phyloP scores from a whole-genome alignment of 2,797 vertebrate genomes.

The Salmo trutta region DNA sequence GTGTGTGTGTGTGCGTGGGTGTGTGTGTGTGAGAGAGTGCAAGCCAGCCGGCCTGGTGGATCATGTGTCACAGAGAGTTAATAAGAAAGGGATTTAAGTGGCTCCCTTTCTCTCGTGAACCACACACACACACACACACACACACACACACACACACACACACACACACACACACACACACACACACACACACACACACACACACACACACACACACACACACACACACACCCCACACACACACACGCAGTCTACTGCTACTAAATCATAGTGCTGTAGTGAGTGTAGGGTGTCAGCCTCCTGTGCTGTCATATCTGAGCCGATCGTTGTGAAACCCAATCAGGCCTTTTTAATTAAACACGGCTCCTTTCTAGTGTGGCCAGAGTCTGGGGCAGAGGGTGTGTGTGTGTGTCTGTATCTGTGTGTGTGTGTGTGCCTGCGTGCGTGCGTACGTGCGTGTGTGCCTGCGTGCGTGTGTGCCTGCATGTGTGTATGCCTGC shows the following conservation, averaged over 20 bases:
- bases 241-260: background rate
- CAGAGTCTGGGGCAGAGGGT: constrained; percentile 9
- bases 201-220: background rate
- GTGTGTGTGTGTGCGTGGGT: background rate
- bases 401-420: background rate
- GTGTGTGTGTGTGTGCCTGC: no score
- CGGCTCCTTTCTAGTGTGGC: constrained; percentile 56
- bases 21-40: background rate
- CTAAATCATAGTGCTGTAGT: background rate
- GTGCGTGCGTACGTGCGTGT: no score
- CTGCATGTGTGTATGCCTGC: no score
- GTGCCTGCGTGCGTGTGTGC: no score
- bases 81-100: constrained; percentile 74
- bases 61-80: constrained; percentile 65
- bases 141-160: no score
- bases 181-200: no score
- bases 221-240: background rate
- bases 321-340: constrained; percentile 11
- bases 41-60: constrained; percentile 33
- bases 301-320: constrained; percentile 16
- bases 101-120: constrained; percentile 42
- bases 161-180: no score
- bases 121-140: background rate
- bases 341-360: constrained; percentile 61
- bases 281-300: constrained; percentile 30